Base-by-base conservation (phyloP, 2,888 invertebrate genomes). In the Molorchus minor region DNA sequence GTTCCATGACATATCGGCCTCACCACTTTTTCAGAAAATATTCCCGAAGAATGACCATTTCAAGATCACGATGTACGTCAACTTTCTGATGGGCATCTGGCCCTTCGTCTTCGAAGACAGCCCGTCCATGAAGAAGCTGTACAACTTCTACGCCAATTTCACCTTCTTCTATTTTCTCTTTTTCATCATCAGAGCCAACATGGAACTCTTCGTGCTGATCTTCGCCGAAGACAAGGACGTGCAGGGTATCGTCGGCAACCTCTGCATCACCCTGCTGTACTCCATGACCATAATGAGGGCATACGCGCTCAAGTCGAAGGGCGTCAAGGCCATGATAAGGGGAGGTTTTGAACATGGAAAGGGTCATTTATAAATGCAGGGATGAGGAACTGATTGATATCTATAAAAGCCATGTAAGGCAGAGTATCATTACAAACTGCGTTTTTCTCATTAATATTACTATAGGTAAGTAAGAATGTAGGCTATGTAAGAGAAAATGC, bases 191-290 rank as follows among this genome's bases (percentile, higher is more conserved):
- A 49, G 62, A 13, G 58, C 58, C 7, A 57, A 62, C 25, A 58
- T 52, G n/a, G 54, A 67, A 40, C 20, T 67, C 0, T 55, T 41
- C 17, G 16, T 61, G 10, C 51, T 67, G 7, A 33, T 67, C 7
- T 45, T 38, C 0, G 62, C 62, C n/a, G 53, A 58, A 7, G 19
- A 38, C 19, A 47, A 62, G 12, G 57, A 61, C 30, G 29, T 59
- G 2, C 56, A 63, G 29, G 67, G 65, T 40, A 61, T 65, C 17
- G 41, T 63, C 2, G 61, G 55, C 2, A 65, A 65, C 35, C 21
- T 67, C 1, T 67, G 67, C 29, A 63, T 63, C 29, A 63, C 62
- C 13, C 45, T 64, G 3, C 56, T 65, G 30, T 59, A 65, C 36
- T 43, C 59, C 2, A 58, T 62, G 5, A 57, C 61, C 0, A 44